phyloP scores from a whole-genome alignment of 2,888 invertebrate genomes.

The Drosophila mercatorum region DNA sequence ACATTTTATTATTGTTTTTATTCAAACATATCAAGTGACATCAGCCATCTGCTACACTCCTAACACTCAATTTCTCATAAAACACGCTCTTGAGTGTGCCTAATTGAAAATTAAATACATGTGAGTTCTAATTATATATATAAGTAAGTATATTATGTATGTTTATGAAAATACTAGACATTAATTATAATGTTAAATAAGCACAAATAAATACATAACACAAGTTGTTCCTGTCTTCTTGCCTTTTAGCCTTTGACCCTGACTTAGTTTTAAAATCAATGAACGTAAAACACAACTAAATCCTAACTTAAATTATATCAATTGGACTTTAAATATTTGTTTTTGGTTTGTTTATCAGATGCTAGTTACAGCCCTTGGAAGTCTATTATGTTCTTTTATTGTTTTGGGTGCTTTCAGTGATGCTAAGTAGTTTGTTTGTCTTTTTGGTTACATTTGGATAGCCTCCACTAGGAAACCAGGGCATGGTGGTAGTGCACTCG shows the following conservation, averaged over 20 bases:
- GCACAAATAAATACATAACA: conserved; percentile 67
- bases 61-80: conserved; percentile 48
- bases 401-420: conserved; percentile 27
- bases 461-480: conserved; percentile 78
- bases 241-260: conserved; percentile 17
- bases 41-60: conserved; percentile 59
- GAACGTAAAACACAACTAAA: conserved; percentile 63
- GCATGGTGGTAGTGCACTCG: conserved; percentile 72
- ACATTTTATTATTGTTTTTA: conserved; percentile 56
- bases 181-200: conserved; percentile 59
- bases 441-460: conserved; percentile 34
- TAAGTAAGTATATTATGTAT: conserved; percentile 22
- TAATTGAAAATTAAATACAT: conserved; percentile 55
- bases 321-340: conserved; percentile 71
- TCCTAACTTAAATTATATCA: conserved; percentile 78
- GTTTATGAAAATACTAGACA: conserved; percentile 59
- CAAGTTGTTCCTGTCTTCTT: conserved; percentile 28
- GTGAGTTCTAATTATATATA: conserved; percentile 47
- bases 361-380: conserved; percentile 73
- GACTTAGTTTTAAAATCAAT: conserved; percentile 60
- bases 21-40: conserved; percentile 59
- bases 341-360: conserved; percentile 75
- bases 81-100: conserved; percentile 31
- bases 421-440: conserved; percentile 43
- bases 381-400: conserved; percentile 39